Base-by-base conservation (phyloP, 2,113 vertebrate genomes). In the Notiomystis cincta region DNA sequence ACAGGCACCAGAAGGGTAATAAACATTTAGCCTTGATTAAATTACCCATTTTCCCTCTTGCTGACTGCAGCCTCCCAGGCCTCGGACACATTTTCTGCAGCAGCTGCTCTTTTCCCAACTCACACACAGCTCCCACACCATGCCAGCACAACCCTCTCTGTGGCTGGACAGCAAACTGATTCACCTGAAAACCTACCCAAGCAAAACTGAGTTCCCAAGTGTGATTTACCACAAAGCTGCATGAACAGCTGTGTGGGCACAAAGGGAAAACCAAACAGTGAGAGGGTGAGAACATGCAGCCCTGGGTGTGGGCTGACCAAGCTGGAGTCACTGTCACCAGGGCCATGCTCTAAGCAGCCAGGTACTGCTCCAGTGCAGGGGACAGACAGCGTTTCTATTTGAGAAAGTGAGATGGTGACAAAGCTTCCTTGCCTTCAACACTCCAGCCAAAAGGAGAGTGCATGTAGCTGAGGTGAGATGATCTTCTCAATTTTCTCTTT, bases 21-120 rank as follows among this genome's bases (percentile, higher is more conserved):
- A 89, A 94, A 87, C 72, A 84, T 75, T 87, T 81, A 38, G 81
- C 69, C 64, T 78, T 82, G 51, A 93, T 87, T 89, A 84, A 96
- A 89, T 94, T 87, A 89, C 27, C 35, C 45, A n/a, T 78, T 90
- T 86, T 77, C 42, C 47, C 84, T 60, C 73, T 70, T 70, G 67
- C 79, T 67, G 66, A 88, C 30, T 70, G 69, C 82, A 88, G 75
- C 61, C 79, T 95, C 79, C 51, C 38, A 16, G 69, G 61, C 56
- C 78, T 92, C 1, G 0, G 44, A 75, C 61, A 38, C 19, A 3
- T n/a, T 48, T 70, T 67, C 73, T 15, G 69, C 79, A 95, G 91
- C 91, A 87, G 85, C 91, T 85, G 91, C 75, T 66, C 89, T 35
- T 35, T 58, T 71, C 61, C 82, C 56, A 35, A 10, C 35, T 31